phyloP scores from a whole-genome alignment of 2,888 invertebrate species.

The Drosophila prostipennis region DNA sequence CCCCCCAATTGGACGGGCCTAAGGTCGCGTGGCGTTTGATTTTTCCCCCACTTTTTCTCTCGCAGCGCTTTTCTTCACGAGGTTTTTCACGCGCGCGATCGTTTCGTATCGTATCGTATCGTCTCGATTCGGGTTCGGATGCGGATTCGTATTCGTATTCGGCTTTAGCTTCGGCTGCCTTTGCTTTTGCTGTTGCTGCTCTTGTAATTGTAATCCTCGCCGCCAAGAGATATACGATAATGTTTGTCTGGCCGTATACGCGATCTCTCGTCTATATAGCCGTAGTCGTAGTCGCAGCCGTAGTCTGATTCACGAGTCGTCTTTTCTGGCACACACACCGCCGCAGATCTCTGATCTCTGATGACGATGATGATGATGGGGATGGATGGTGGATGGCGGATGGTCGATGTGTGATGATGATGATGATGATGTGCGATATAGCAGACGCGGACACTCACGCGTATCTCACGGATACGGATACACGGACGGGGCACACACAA shows the following conservation, averaged over 20 bases:
- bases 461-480: conserved; percentile 61
- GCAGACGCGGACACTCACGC: conserved; percentile 68
- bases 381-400: conserved; percentile 38
- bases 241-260: conserved; percentile 77
- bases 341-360: conserved; percentile 46
- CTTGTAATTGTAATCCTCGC: conserved; percentile 80
- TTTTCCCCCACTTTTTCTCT: conserved; percentile 36
- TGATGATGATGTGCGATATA: conserved; percentile 69
- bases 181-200: conserved; percentile 3
- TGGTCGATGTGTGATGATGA: not conserved
- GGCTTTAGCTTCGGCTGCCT: conserved; percentile 31
- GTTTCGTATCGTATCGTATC: conserved; percentile 37
- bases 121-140: conserved; percentile 42
- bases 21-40: conserved; percentile 72
- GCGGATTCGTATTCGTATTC: conserved; percentile 50
- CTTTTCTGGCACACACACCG: conserved; percentile 75
- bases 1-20: conserved; percentile 61
- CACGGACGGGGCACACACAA: conserved; percentile 63
- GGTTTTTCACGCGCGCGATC: conserved; percentile 65
- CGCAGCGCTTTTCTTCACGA: conserved; percentile 55
- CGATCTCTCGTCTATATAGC: conserved; percentile 75
- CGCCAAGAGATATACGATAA: conserved; percentile 72
- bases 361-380: conserved; percentile 63
- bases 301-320: conserved; percentile 69
- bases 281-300: conserved; percentile 42